Base-by-base conservation (phyloP, 2,113 vertebrate species). In the Hypocryptadius cinnamomeus region DNA sequence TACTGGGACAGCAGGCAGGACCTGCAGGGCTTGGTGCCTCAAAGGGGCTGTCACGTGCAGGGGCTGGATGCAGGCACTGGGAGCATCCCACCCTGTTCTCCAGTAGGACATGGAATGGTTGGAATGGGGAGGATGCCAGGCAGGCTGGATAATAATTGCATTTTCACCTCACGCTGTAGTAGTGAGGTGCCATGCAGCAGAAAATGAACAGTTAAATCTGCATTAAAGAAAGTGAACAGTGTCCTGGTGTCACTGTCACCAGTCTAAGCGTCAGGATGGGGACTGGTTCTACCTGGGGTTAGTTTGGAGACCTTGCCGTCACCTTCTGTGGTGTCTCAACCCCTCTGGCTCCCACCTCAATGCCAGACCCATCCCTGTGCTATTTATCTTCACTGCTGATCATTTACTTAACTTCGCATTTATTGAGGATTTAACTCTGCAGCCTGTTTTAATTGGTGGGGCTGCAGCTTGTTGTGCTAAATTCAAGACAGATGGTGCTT, bases 401-500 rank as follows among this genome's bases (percentile, higher is more conserved):
- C 74, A 60, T 87, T 94, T 79, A 50, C 91, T 95, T 91, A 69
- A 31, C 56, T 60, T 78, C 45, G 53, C 84, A 39, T 96, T 90
- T 95, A 69, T 95, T 95, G 83, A 81, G 92, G 63, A 13, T 94
- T 92, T 88, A 57, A 63, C 72, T 84, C 68, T 20, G 22, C 91
- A 91, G 95, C 79, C 93, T 93, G 88, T 94, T 96, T 92, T 96
- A 90, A 73, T 94, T 89, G 94, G 90, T 94, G 66, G 60, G 90
- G 89, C 94, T 93, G 93, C 80, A 79, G 80, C 69, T 91, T 95
- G 94, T 87, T 94, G 91, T 73, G 91, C 60, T 96, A 96, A 95
- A 97, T 91, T 96, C 59, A 21, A 96, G 97, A 96, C 97, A 98
- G 97, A 98, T 98, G 95, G 96, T 47, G 60, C 88, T 96, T 88